Conservation (phyloP, 2,888 invertebrate species). For the Agrochola circellaris region DNA sequence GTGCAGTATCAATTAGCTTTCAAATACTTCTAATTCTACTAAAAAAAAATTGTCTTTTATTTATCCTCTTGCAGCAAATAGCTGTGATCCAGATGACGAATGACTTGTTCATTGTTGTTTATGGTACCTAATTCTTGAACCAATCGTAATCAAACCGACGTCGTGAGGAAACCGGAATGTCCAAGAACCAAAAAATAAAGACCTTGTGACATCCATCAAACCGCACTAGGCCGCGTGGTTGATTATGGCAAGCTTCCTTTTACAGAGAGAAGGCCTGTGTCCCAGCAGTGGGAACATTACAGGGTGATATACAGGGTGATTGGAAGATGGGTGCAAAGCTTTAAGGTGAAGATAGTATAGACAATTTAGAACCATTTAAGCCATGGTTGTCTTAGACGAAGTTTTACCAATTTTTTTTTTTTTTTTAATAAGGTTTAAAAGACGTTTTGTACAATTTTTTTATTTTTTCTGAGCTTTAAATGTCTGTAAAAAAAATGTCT, state of each 20-base stretch:
- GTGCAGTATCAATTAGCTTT: neutral
- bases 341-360: too few species aligned
- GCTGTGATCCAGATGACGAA: neutral
- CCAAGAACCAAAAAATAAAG: neutral
- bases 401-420: too few species aligned
- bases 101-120: neutral
- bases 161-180: neutral
- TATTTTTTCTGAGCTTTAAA: too few species aligned
- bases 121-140: neutral
- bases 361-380: too few species aligned
- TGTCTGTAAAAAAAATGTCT: too few species aligned
- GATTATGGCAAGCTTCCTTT: too few species aligned
- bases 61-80: neutral
- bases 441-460: too few species aligned
- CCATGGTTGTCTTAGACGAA: too few species aligned
- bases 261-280: neutral
- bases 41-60: neutral
- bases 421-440: too few species aligned
- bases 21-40: neutral
- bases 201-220: neutral
- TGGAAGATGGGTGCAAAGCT: too few species aligned
- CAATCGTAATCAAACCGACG: neutral
- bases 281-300: neutral
- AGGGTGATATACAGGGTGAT: too few species aligned
- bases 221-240: neutral